These are phyloP conservation scores for Melieria picta DNA, from an alignment of 2,888 invertebrate genomes.

Conservation along the genomic window DNA sequence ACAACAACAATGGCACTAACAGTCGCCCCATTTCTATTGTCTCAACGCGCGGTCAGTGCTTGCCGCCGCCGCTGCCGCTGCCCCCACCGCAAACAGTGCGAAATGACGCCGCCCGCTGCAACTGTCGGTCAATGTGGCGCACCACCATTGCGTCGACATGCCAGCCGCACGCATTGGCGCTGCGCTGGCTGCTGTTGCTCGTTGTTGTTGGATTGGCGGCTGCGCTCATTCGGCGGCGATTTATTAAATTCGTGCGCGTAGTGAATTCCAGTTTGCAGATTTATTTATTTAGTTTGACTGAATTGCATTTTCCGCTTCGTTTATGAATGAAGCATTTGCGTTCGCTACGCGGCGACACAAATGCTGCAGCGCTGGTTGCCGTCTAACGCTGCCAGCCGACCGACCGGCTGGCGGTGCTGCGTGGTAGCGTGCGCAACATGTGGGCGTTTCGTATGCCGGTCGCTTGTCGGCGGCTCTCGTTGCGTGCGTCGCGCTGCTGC, in stretches of 20 bases:
- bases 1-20: no score
- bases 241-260: slow-evolving; percentile 9
- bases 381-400: slow-evolving; percentile 9
- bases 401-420: not conserved
- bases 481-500: slow-evolving; percentile 15
- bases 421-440: slow-evolving; percentile 18
- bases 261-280: slow-evolving; percentile 29
- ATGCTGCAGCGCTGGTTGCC: not conserved
- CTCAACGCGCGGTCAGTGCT: no score
- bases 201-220: no score
- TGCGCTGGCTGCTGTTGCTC: no score
- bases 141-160: no score
- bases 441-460: not conserved
- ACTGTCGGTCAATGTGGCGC: no score
- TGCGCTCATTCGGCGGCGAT: no score
- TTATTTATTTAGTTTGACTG: slow-evolving; percentile 30
- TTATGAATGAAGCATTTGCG: slow-evolving; percentile 9
- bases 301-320: slow-evolving; percentile 36
- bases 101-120: no score
- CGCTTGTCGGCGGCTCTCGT: not conserved
- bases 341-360: not conserved
- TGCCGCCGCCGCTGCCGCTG: no score
- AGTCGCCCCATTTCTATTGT: no score
- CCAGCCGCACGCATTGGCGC: no score
- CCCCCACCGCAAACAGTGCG: no score